phyloP scores from a whole-genome alignment of 2,113 vertebrate species.

The Vimba vimba region DNA sequence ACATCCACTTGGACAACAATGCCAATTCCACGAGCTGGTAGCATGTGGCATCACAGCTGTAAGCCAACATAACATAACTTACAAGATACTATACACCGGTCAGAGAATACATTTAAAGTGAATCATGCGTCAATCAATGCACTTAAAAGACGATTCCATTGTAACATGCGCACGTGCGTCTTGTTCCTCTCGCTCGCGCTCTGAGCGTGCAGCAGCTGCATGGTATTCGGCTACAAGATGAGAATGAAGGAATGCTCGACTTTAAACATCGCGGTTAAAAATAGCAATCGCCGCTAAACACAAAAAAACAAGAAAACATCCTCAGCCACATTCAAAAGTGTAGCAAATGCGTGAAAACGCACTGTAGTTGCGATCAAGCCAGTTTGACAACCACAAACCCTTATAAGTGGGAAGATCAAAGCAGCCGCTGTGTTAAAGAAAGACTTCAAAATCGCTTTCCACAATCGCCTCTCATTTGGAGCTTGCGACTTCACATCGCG shows the following conservation, averaged over 20 bases:
- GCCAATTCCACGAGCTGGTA: not conserved
- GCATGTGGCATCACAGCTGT: not conserved
- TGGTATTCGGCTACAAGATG: not conserved
- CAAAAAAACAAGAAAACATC: not conserved
- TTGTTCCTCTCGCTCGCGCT: constrained; percentile 7
- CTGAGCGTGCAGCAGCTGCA: constrained; percentile 5
- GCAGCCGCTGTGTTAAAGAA: not conserved
- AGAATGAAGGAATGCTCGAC: constrained; percentile 9
- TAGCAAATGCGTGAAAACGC: not conserved
- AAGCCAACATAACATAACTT: constrained; percentile 23
- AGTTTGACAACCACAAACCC: not conserved
- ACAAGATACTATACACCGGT: not conserved
- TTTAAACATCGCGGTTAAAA: not conserved
- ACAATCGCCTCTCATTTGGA: not conserved
- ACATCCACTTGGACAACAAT: constrained; percentile 1
- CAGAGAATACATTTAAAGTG: not conserved
- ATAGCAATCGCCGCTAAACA: not conserved
- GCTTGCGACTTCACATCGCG: not conserved
- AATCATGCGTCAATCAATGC: not conserved
- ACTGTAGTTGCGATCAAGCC: not conserved
- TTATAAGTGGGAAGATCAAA: not conserved
- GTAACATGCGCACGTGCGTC: constrained; percentile 16
- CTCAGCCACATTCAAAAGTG: not conserved
- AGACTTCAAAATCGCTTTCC: not conserved
- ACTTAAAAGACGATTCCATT: not conserved